A percentile compares a stretch with the other conserved stretches of the same genome.
These are phyloP conservation scores for Malurus alboscapulatus DNA, from an alignment of 2,113 vertebrate species.

Conservation along the genomic window DNA sequence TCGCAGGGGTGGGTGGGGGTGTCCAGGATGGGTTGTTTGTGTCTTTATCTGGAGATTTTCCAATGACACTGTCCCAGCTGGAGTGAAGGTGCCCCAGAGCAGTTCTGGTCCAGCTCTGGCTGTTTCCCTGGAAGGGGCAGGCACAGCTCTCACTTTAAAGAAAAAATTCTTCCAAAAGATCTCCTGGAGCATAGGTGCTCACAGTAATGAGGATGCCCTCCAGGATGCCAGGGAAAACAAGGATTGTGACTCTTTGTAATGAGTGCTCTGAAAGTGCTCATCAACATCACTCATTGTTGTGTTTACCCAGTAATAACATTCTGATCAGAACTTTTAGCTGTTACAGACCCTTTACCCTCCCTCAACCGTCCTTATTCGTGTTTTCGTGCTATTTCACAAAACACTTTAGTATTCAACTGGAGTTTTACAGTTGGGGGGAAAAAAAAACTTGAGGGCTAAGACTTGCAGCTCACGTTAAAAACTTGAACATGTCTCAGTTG, in stretches of 20 bases:
- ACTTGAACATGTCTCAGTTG: background rate
- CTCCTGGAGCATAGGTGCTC: background rate
- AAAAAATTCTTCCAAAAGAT: background rate
- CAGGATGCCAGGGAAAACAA: too few relatives aligned
- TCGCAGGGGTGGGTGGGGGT: background rate
- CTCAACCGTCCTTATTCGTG: background rate
- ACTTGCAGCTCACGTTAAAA: background rate
- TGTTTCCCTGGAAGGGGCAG: background rate
- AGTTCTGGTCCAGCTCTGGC: background rate
- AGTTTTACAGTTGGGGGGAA: fast-evolving
- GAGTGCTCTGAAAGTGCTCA: too few relatives aligned
- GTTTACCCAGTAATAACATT: too few relatives aligned
- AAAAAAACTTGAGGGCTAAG: background rate
- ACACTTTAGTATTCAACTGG: background rate
- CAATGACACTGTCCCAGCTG: background rate
- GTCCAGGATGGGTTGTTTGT: background rate
- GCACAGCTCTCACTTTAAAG: background rate
- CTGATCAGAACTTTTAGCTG: background rate
- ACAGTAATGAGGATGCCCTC: background rate
- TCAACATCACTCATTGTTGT: too few relatives aligned
- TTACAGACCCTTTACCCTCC: background rate
- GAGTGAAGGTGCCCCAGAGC: background rate
- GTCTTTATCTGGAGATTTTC: background rate
- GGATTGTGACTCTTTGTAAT: too few relatives aligned
- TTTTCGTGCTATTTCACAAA: background rate